phyloP scores from a whole-genome alignment of 2,113 vertebrate genomes.

The Ranitomeya imitator region DNA sequence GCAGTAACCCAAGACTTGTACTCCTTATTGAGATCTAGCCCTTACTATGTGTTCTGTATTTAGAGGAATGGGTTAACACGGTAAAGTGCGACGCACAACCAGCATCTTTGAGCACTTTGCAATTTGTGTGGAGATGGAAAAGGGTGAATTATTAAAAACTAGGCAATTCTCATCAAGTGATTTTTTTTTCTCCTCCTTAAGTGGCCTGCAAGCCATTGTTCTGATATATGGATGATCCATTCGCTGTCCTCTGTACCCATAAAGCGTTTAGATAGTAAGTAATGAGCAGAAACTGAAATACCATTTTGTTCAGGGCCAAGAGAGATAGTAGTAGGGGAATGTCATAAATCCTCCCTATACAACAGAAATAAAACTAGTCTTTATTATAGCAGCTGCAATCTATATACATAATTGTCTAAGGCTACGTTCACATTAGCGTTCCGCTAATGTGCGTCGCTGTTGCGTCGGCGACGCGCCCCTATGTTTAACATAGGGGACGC shows the following conservation, averaged over 20 bases:
- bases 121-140: slow-evolving; percentile 34
- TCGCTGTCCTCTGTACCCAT: not conserved
- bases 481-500: no score
- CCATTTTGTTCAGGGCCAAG: not conserved
- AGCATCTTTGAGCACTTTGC: not conserved
- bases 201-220: slow-evolving; percentile 24
- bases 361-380: not conserved
- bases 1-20: not conserved
- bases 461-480: no score
- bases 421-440: no score
- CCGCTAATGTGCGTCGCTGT: no score
- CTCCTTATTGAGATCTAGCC: not conserved
- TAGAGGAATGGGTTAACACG: not conserved
- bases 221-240: slow-evolving; percentile 1
- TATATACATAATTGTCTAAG: no score
- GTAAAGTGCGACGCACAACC: not conserved
- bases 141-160: slow-evolving; percentile 44
- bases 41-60: not conserved
- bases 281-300: not conserved
- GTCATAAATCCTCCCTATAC: no score
- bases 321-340: not conserved
- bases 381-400: not conserved
- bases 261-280: not conserved
- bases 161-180: slow-evolving; percentile 18
- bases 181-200: slow-evolving; percentile 25